Conservation (phyloP, 2,113 vertebrate species). For the Formicarius rufipectus region DNA sequence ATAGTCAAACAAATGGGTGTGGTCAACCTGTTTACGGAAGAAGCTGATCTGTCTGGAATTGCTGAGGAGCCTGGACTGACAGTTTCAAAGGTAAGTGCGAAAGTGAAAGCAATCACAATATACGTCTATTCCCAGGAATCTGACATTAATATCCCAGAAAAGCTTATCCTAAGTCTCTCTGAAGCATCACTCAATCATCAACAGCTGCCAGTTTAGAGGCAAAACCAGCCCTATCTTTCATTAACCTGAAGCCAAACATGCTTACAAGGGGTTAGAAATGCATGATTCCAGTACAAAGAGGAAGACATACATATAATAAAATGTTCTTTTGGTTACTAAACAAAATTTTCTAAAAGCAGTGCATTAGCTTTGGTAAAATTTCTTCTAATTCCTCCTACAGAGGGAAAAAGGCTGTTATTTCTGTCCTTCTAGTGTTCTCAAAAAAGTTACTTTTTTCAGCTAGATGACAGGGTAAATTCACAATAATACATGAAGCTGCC, state of each 20-base stretch:
- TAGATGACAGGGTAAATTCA: constrained; percentile 49
- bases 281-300: neutral
- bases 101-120: neutral
- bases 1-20: constrained; percentile 79
- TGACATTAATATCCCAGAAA: neutral
- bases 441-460: constrained; percentile 18
- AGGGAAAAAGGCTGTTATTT: neutral
- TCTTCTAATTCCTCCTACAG: neutral
- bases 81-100: constrained; percentile 81
- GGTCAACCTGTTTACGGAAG: constrained; percentile 76
- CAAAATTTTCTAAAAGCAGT: neutral
- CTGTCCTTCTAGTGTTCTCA: neutral
- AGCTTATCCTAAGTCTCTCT: neutral
- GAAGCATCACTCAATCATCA: neutral
- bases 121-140: neutral
- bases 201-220: neutral
- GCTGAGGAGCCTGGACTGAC: constrained; percentile 70
- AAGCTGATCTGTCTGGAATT: constrained; percentile 82
- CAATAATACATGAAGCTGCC: constrained; percentile 37
- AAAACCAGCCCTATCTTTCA: neutral
- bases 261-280: neutral
- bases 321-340: neutral
- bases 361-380: constrained; percentile 9
- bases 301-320: neutral
- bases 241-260: neutral